Evolutionary conservation across 2,113 vertebrate genomes (phyloP), one percentile per base, ranked within the genome.

Genomic region (Morphnarchus princeps): DNA sequence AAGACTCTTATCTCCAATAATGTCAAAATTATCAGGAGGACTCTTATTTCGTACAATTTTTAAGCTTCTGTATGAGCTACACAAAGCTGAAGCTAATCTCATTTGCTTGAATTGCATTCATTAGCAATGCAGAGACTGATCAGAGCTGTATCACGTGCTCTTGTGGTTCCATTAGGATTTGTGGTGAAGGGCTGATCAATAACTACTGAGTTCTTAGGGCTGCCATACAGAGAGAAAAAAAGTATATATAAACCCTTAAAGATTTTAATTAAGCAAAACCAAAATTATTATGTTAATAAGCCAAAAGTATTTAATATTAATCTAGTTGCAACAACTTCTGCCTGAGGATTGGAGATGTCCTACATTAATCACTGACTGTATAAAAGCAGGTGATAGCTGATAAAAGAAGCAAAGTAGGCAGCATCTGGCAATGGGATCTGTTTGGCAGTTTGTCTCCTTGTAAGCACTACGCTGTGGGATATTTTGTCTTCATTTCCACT

Each of bases 261-360:
- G 66, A 83, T 80, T 54, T 74, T 85, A 96, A 94, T 89, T 88
- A 92, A 81, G 61, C 55, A 73, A 87, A 77, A n/a, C 2, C 21
- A 84, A 76, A 95, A 83, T 88, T 82, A 42, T 91, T 82, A 88
- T 65, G 58, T 54, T 80, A 93, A 91, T 86, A 69, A 96, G 47
- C 26, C 54, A 49, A 20, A 94, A 86, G 62, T 55, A 36, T 90
- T 92, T 95, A 95, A 95, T 95, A 95, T 89, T 96, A 85, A 97
- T 69, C 13, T 47, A 78, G 50, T 40, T 71, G 65, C 88, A 96
- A 59, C 25, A 73, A 38, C 59, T 79, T 82, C 31, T 49, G 94
- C 94, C 80, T 83, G 47, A 94, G 87, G 87, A 93, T 31, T 83
- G 42, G 25, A 24, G 7, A 57, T 90, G 95, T 74, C 96, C 92